Evolutionary conservation across 2,888 invertebrate species (phyloP), one percentile per base, ranked within the genome.

Genomic region (Cecidostiba fungosa): DNA sequence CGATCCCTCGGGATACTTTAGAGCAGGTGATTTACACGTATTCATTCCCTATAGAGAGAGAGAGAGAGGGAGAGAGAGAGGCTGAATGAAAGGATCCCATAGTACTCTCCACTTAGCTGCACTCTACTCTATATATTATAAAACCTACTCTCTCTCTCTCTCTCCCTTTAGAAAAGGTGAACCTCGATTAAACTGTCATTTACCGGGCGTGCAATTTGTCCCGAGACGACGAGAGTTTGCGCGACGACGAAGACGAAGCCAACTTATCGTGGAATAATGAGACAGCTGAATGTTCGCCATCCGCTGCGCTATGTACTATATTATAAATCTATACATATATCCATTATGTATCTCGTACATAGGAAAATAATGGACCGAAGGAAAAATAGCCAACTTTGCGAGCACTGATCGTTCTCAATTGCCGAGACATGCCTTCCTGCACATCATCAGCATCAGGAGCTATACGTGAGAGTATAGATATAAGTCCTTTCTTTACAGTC

Each of bases 181-280:
- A 77, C 62, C 16, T 62, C 77, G 77, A 77, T 77, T 77, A 77
- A 77, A 77, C 62, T 77, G 77, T 77, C 59, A 77, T 77, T 77
- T 77, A 77, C 62, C 43, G 8, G 23, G 36, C 54, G 77, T 62
- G 62, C 62, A 77, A 66, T 77, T 77, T 77, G 59, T 77, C 39
- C 62, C 32, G 77, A 54, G 32, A n/a, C n/a, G n/a, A n/a, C n/a
- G n/a, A n/a, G 36, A 76, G 29, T 23, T 23, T 19, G 59, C 59
- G 59, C 66, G 54, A 59, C 54, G 54, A 59, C 36, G 59, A 36
- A 32, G 59, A 23, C 4, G 59, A 26, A 47, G 76, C 59, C 36
- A 36, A 62, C 10, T 43, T 39, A 77, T 77, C 77, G 16, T 19
- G 62, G 62, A 62, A 66, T 77, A 77, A 77, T 77, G 62, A 77